These are phyloP conservation scores for Brachymystax lenok DNA, from an alignment of 2,797 vertebrate species.

Conservation along the genomic window DNA sequence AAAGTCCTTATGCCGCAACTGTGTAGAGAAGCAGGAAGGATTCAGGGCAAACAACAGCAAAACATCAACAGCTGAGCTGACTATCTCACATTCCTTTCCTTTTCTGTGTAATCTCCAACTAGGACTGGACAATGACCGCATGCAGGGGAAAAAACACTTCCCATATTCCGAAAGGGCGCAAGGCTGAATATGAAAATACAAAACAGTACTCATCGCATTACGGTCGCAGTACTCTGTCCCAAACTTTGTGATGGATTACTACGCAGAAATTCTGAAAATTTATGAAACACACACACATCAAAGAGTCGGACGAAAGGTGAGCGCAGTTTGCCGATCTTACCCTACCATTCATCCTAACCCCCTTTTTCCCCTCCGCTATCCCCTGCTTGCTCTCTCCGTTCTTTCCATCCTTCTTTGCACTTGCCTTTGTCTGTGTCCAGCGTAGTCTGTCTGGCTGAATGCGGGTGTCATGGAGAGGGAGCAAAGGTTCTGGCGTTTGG, in stretches of 20 bases:
- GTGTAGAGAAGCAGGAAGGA: slow-evolving; percentile 57
- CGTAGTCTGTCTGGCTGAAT: slow-evolving; percentile 74
- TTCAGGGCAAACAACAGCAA: slow-evolving; percentile 64
- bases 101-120: slow-evolving; percentile 23
- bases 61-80: slow-evolving; percentile 56
- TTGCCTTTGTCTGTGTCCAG: slow-evolving; percentile 79
- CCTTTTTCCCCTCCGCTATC: slow-evolving; percentile 51
- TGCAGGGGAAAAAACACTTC: slow-evolving; percentile 11
- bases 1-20: slow-evolving; percentile 55
- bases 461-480: slow-evolving; percentile 77
- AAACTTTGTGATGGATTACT: slow-evolving; percentile 8
- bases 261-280: slow-evolving; percentile 21
- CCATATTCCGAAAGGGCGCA: slow-evolving; percentile 18
- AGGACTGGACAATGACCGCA: slow-evolving; percentile 22
- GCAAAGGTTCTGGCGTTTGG: slow-evolving; percentile 55
- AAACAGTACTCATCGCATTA: slow-evolving; percentile 2
- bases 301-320: slow-evolving; percentile 83
- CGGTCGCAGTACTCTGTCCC: not conserved
- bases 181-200: slow-evolving; percentile 11
- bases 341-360: slow-evolving; percentile 74
- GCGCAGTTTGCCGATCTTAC: slow-evolving; percentile 74
- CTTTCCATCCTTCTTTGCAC: slow-evolving; percentile 59
- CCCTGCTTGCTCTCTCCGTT: slow-evolving; percentile 49
- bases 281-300: slow-evolving; percentile 18
- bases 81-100: not conserved